Evolutionary conservation across 2,797 vertebrate genomes (phyloP), one percentile per base, ranked within the genome.

Genomic region (Esox masquinongy): DNA sequence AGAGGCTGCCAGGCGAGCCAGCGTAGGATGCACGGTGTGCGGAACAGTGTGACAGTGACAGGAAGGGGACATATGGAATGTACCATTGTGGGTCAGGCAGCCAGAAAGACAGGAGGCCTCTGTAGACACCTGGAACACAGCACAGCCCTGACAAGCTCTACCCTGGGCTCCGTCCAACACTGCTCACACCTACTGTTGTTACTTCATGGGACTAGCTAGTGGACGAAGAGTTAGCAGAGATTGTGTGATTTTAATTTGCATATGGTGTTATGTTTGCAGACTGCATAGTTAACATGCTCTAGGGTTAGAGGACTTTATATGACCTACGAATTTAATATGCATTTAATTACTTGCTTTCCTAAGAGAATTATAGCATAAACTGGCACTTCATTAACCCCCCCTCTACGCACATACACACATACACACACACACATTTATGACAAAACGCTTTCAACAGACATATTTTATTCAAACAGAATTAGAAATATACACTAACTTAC

Each of bases 41-140:
- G 29, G 29, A 31, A 3, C 29, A 31, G 29, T 31, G 29, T 31
- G 29, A 90, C 83, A 78, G 84, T 86, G 89, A 93, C 94, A 93
- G 88, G 83, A 80, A 88, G 81, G 90, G 82, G 86, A 82, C 93
- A 93, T 93, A 94, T 92, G 93, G 91, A 84, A 84, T 77, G 81
- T 90, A 93, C 87, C 90, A 88, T 83, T 51, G 84, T 80, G 80
- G 92, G 91, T 92, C 92, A 92, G 87, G 34, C 36, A 5, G 67
- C 9, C 34, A 68, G 67, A 87, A 85, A 85, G 88, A 90, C 86
- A 86, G 91, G 87, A 88, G 85, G 87, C 81, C 84, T 80, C 86
- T 79, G 87, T 75, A 64, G 87, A 85, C 90, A 91, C 90, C 90
- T 89, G 90, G 88, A 92, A 74, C 84, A 77, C 84, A 31, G 75